Evolutionary conservation across 2,888 invertebrate species (phyloP), one percentile per base, ranked within the genome.

Genomic region (Desoria tigrina): DNA sequence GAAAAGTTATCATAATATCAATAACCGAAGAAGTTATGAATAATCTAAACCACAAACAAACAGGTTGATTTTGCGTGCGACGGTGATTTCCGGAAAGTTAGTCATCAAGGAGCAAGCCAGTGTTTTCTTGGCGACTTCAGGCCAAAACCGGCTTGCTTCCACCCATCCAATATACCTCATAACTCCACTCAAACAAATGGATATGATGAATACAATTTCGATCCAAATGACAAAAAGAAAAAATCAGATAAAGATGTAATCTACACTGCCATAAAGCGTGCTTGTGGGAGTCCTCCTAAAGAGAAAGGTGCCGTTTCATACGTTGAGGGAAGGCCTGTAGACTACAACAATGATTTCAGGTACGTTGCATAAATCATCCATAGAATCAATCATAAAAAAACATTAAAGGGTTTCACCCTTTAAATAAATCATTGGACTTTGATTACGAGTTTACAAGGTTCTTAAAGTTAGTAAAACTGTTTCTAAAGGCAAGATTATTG

Each of bases 121-220:
- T 92, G 92, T 78, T 83, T 88, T 58, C 87, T 88, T 42, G 91
- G 91, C 0, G 85, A 87, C 39, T 92, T 92, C 91, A 89, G 89
- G 62, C 90, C 90, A 1, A 88, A 88, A 77, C 90, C 92, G 0
- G 83, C 86, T 0, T 92, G 92, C 63, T 54, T 72, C 26, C 76
- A 74, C 56, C 70, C 74, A 6, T 74, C 74, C 9, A 71, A 68
- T 37, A 61, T 68, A 42, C 59, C 60, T 16, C 66, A 66, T 49
- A 61, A 63, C 2, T 64, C 66, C 1, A 58, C 42, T 24, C 42
- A 53, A 27, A 54, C 61, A 1, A 55, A 62, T 45, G 58, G 61
- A 63, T n/a, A n/a, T n/a, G n/a, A n/a, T n/a, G n/a, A n/a, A n/a
- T n/a, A n/a, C n/a, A n/a, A n/a, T n/a, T n/a, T n/a, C n/a, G n/a